These are phyloP conservation scores for Potamarius usumacintae DNA, from an alignment of 2,113 vertebrate species.

Conservation along the genomic window DNA sequence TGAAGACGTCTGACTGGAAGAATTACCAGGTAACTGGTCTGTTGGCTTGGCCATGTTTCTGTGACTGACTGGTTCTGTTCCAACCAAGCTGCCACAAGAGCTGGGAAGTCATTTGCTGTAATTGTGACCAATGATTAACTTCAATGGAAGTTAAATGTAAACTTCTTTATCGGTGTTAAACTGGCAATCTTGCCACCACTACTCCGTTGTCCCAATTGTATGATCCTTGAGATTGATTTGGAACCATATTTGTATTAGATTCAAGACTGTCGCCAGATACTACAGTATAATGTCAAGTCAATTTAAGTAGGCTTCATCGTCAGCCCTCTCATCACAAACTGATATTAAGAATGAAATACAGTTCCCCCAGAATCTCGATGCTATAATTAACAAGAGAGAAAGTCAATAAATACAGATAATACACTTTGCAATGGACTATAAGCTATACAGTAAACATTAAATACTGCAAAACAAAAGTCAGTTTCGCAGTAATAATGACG, in stretches of 20 bases:
- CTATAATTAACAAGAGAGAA: no score
- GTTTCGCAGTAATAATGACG: background rate
- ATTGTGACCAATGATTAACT: background rate
- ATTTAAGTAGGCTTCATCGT: no score
- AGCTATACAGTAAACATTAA: background rate
- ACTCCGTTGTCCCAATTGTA: background rate
- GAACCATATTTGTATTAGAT: background rate
- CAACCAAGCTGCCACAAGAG: no score
- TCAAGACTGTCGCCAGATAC: background rate
- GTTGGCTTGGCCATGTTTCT: background rate
- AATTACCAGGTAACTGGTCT: conserved; percentile 2
- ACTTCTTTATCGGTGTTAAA: background rate
- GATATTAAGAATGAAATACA: no score
- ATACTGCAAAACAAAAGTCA: background rate
- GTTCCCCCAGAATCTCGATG: no score
- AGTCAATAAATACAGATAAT: no score
- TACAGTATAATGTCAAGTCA: no score
- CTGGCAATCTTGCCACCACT: background rate
- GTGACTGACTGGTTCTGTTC: background rate
- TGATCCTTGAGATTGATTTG: background rate
- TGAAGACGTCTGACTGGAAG: background rate
- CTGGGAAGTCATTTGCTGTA: background rate
- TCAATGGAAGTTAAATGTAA: background rate
- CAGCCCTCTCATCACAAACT: no score
- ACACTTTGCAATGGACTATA: no score